A percentile compares a stretch with the other conserved stretches of the same genome.
Evolutionary conservation across 2,888 invertebrate genomes (phyloP).

Genomic region (Aporophyla lueneburgensis): DNA sequence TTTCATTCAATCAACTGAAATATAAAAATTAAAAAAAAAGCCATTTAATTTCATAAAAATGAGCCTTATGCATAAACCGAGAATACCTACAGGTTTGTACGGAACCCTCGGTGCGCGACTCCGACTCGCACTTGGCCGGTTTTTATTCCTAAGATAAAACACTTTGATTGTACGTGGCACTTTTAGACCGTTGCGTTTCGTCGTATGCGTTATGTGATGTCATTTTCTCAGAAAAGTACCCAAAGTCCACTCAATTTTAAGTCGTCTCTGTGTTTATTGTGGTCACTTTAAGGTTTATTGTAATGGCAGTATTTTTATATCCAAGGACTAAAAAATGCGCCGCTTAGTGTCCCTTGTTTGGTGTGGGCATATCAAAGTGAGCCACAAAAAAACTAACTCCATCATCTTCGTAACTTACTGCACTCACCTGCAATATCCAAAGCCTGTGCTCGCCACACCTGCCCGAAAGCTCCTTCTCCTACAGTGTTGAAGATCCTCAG

Average conservation of each 20-base stretch:
- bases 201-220: not conserved
- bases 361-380: not conserved
- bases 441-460: conserved; percentile 98
- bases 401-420: not conserved
- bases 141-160: not conserved
- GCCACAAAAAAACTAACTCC: not conserved
- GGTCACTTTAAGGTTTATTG: conserved; percentile 7
- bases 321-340: too few relatives aligned
- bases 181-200: not conserved
- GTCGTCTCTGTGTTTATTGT: not conserved
- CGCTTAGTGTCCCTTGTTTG: not conserved
- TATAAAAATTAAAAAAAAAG: too few relatives aligned
- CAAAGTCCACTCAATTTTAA: conserved; percentile 8
- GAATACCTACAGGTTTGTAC: too few relatives aligned
- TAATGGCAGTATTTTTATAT: not conserved
- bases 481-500: conserved; percentile 97
- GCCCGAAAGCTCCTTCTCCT: conserved; percentile 98
- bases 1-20: too few relatives aligned
- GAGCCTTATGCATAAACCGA: too few relatives aligned
- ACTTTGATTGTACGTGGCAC: not conserved
- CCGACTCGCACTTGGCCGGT: too few relatives aligned
- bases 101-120: too few relatives aligned
- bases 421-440: conserved; percentile 93
- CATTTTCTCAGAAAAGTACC: not conserved
- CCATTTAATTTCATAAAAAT: too few relatives aligned